Percentiles rank a stretch among this genome's conserved stretches.
phyloP scores from a whole-genome alignment of 2,888 invertebrate species.

The Seira musarum region DNA sequence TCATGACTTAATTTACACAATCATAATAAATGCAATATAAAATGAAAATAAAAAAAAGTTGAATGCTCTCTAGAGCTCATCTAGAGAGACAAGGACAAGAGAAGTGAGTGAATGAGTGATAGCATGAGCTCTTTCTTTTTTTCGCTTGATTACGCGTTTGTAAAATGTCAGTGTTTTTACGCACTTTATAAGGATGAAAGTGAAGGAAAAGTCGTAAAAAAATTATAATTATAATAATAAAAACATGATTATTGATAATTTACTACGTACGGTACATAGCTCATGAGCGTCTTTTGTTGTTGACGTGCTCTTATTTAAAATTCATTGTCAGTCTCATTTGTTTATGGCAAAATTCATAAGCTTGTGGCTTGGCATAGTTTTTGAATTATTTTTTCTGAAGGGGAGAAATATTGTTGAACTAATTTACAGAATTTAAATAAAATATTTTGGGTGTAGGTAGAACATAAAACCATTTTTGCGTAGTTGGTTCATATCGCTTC shows the following conservation, averaged over 20 bases:
- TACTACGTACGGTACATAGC: conserved; percentile 22
- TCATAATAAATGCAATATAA: too few species aligned
- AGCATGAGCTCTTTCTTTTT: background rate
- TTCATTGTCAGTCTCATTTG: conserved; percentile 34
- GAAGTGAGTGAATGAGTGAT: too few species aligned
- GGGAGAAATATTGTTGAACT: background rate
- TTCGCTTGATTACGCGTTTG: background rate
- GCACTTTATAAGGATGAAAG: background rate
- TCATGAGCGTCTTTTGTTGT: too few species aligned
- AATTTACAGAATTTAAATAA: too few species aligned
- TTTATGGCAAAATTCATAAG: too few species aligned
- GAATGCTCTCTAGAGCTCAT: too few species aligned
- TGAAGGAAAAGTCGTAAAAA: conserved; percentile 10
- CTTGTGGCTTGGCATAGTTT: background rate
- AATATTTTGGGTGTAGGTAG: too few species aligned
- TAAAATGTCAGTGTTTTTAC: conserved; percentile 5
- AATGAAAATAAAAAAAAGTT: too few species aligned
- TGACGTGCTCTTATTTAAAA: conserved; percentile 23
- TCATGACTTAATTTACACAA: too few species aligned
- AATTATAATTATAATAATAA: background rate
- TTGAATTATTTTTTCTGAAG: background rate
- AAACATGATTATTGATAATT: conserved; percentile 32
- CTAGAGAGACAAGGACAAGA: too few species aligned
- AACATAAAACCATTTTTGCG: too few species aligned
- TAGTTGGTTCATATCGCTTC: too few species aligned